Base-by-base conservation (phyloP, 2,888 invertebrate species). In the Zhengitettix transpicula region DNA sequence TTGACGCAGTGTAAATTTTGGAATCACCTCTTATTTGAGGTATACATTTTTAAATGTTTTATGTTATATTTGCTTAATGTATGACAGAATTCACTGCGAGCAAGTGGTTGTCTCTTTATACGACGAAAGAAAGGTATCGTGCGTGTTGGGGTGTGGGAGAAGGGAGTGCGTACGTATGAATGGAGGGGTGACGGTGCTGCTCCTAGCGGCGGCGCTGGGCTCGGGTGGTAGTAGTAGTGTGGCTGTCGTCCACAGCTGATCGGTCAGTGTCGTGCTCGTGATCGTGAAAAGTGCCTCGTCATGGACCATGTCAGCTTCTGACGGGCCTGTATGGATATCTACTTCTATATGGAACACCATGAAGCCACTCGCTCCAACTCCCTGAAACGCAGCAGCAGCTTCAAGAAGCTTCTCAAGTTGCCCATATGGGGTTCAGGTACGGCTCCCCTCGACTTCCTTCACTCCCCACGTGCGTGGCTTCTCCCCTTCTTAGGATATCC, bases 371-470 rank as follows among this genome's bases (percentile, higher is more conserved):
- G 74, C 62, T 73, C 73, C 60, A 75, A 75, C 58, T 76, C 76
- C 66, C 69, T 78, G 68, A 77, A 77, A 68, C 69, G 78, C 62
- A 77, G 77, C 67, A 77, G 77, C 69, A 77, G 77, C 68, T 77
- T 78, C 68, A 78, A 78, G 71, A 77, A 78, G 68, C 71, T 78
- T 57, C 71, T 78, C 62, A 78, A 78, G 68, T 70, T 77, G 64
- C 77, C 76, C 60, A 73, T 71, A 64, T 75, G 75, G 75, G 75
- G 73, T 47, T 71, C 72, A 60, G 61, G 62, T 59, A 40, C 52
- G 60, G 55, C 42, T n/a, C 40, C 12, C n/a, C 14, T n/a, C 51
- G 15, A 10, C 15, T 51, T 15, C 14, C 8, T 51, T 51, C 51
- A 51, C 1, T 51, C 28, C 28, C 8, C 51, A 8, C 8, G 51